A percentile compares a stretch with the other conserved stretches of the same genome.
Conservation (phyloP, 2,888 invertebrate species). For the Oligia fasciuncula region DNA sequence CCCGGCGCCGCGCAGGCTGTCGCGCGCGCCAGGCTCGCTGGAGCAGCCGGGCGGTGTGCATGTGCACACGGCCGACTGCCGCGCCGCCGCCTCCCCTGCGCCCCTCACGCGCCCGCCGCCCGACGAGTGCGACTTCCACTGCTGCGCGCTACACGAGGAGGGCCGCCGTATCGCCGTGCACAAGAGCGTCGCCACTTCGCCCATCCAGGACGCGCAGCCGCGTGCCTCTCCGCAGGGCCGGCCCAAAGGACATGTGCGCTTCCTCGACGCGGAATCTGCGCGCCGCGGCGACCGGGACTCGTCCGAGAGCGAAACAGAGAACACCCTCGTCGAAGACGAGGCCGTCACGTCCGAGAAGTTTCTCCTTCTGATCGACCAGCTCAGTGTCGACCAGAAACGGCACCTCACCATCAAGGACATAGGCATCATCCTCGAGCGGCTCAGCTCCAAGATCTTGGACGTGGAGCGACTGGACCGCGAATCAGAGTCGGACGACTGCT, state of each 20-base stretch:
- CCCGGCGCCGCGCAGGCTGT: conserved; percentile 92
- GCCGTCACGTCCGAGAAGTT: conserved; percentile 97
- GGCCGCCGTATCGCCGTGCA: conserved; percentile 97
- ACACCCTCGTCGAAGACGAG: conserved; percentile 97
- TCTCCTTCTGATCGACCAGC: conserved; percentile 97
- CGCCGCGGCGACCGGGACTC: conserved; percentile 94
- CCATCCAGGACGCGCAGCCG: conserved; percentile 95
- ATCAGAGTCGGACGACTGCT: conserved; percentile 97
- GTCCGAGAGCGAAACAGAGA: conserved; percentile 98
- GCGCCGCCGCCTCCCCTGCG: conserved; percentile 92
- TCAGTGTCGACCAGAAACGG: conserved; percentile 97
- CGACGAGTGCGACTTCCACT: conserved; percentile 98
- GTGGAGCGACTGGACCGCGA: conserved; percentile 97
- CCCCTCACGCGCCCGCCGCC: conserved; percentile 91
- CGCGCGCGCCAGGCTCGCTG: conserved; percentile 92
- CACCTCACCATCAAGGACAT: conserved; percentile 98
- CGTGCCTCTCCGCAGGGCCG: conserved; percentile 92
- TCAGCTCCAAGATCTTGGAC: conserved; percentile 97
- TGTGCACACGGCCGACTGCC: conserved; percentile 94
- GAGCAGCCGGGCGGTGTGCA: conserved; percentile 93
- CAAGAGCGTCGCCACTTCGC: conserved; percentile 97
- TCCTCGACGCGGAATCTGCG: conserved; percentile 94
- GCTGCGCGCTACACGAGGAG: conserved; percentile 98
- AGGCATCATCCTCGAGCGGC: conserved; percentile 97
- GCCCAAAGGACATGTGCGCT: conserved; percentile 95